A percentile compares a stretch with the other conserved stretches of the same genome.
phyloP scores from a whole-genome alignment of 2,797 vertebrate genomes.

The Holocentrus rufus region DNA sequence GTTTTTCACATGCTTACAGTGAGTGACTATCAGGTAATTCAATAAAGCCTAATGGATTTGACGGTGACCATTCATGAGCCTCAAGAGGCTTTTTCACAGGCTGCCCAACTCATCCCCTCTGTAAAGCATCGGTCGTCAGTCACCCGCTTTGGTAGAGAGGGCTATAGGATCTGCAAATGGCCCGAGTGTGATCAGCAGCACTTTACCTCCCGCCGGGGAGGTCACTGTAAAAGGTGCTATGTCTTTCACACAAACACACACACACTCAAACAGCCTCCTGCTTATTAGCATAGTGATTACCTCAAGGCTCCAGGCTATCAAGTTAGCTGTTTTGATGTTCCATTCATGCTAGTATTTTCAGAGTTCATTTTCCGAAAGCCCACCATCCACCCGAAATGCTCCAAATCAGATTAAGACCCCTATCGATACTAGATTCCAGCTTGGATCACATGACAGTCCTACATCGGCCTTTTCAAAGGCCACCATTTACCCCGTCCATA shows the following conservation, averaged over 20 bases:
- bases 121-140: conserved; percentile 36
- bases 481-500: no score
- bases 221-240: conserved; percentile 51
- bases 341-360: no score
- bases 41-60: conserved; percentile 56
- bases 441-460: no score
- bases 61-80: conserved; percentile 44
- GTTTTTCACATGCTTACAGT: conserved; percentile 40
- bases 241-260: conserved; percentile 28
- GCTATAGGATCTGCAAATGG: conserved; percentile 44
- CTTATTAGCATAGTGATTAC: conserved; percentile 56
- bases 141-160: conserved; percentile 22
- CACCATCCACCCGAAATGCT: no score
- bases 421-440: no score
- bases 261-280: conserved; percentile 13
- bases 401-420: no score
- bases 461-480: no score
- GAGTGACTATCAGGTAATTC: conserved; percentile 52
- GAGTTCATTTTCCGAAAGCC: no score
- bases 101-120: neutral
- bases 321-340: neutral
- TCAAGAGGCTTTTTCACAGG: conserved; percentile 24
- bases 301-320: neutral
- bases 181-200: conserved; percentile 13
- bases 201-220: conserved; percentile 56